These are phyloP conservation scores for Lamellibrachia satsuma DNA, from an alignment of 2,888 invertebrate species.

Conservation along the genomic window DNA sequence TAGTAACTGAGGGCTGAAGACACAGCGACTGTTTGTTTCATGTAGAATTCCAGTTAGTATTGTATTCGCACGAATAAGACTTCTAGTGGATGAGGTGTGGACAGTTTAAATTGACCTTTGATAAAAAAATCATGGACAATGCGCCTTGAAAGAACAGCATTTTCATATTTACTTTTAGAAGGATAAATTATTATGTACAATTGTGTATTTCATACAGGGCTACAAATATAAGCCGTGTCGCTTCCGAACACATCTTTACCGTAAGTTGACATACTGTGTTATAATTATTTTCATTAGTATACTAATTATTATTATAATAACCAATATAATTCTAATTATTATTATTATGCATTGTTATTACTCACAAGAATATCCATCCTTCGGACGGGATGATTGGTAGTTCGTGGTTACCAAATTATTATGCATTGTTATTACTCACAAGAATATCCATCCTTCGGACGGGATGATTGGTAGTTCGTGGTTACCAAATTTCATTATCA, in stretches of 20 bases:
- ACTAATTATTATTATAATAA: neutral
- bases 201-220: neutral
- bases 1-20: no score
- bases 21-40: neutral
- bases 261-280: neutral
- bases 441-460: no score
- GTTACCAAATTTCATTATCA: no score
- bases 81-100: neutral
- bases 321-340: no score
- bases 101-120: neutral
- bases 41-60: neutral
- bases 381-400: no score
- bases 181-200: neutral
- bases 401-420: neutral
- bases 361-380: no score
- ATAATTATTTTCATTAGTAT: neutral
- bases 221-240: constrained; percentile 10
- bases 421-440: neutral
- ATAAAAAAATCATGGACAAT: neutral
- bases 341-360: neutral
- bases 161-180: neutral
- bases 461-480: no score
- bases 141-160: neutral
- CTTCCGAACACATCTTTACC: neutral
- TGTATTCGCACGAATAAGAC: neutral